Conservation (phyloP, 2,888 invertebrate genomes). For the Taphrorychus bicolor region DNA sequence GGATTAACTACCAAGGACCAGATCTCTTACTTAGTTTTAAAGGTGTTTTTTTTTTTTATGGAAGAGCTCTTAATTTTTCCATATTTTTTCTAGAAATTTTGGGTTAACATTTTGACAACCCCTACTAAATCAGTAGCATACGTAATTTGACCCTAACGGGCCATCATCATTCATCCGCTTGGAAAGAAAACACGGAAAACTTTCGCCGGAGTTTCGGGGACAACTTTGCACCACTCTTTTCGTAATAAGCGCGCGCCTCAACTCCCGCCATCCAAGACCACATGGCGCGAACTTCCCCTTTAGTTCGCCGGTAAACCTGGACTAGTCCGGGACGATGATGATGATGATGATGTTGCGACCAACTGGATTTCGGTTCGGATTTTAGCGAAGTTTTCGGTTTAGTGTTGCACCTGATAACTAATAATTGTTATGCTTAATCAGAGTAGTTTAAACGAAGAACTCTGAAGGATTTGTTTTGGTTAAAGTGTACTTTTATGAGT, state of each 20-base stretch:
- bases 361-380: not conserved
- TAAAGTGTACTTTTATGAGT: too few relatives aligned
- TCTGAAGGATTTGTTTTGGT: too few relatives aligned
- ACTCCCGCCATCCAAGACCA: conserved; percentile 11
- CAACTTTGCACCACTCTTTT: not conserved
- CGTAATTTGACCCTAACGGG: not conserved
- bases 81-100: too few relatives aligned
- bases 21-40: too few relatives aligned
- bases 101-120: not conserved
- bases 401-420: too few relatives aligned
- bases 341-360: too few relatives aligned
- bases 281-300: conserved; percentile 17
- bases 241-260: conserved; percentile 4
- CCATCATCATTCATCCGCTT: conserved; percentile 1
- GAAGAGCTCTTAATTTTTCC: too few relatives aligned
- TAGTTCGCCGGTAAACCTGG: conserved; percentile 30
- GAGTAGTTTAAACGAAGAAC: too few relatives aligned
- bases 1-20: too few relatives aligned
- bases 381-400: too few relatives aligned
- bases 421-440: too few relatives aligned
- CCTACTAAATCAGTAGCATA: not conserved
- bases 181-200: conserved; percentile 4
- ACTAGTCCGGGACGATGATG: conserved; percentile 8
- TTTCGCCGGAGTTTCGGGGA: not conserved
- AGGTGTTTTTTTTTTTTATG: too few relatives aligned